Percentiles rank a stretch among this genome's conserved stretches.
Evolutionary conservation across 2,888 invertebrate species (phyloP).

Genomic region (Malthinus flaveolus): DNA sequence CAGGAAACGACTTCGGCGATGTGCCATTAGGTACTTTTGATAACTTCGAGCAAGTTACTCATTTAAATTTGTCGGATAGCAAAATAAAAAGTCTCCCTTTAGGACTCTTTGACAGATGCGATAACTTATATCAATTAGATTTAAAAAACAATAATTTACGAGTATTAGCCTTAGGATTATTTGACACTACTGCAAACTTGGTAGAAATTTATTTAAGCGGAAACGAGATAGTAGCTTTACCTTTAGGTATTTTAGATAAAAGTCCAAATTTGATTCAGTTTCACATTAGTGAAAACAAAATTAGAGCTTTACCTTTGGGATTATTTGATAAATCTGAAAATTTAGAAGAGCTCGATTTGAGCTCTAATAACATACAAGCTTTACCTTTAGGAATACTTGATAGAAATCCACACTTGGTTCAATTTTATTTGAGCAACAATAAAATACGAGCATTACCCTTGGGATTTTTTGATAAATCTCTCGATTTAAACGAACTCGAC

Average conservation of each 20-base stretch:
- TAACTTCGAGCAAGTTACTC: not conserved
- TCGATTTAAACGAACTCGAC: conserved; percentile 21
- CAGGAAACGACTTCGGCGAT: conserved; percentile 10
- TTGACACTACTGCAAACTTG: conserved; percentile 30
- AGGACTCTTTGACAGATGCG: not conserved
- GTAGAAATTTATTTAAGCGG: conserved; percentile 28
- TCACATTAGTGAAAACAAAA: conserved; percentile 12
- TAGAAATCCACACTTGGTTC: conserved; percentile 7
- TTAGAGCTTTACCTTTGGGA: not conserved
- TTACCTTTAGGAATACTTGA: conserved; percentile 33
- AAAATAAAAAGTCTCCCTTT: conserved; percentile 5
- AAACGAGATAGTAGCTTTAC: conserved; percentile 4
- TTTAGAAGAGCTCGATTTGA: conserved; percentile 28
- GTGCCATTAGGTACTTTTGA: conserved; percentile 14
- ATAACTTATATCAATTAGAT: conserved; percentile 28
- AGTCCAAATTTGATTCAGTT: conserved; percentile 1
- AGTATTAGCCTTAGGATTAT: conserved; percentile 30
- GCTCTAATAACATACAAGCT: conserved; percentile 24
- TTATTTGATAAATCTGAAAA: conserved; percentile 4
- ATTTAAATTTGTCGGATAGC: conserved; percentile 9
- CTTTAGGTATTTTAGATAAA: conserved; percentile 11
- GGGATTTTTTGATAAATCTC: conserved; percentile 25
- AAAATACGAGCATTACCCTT: conserved; percentile 18
- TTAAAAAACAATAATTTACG: conserved; percentile 32
- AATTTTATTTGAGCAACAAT: conserved; percentile 22